A percentile compares a stretch with the other conserved stretches of the same genome.
phyloP scores from a whole-genome alignment of 2,888 invertebrate species.

The Megamerina dolium region DNA sequence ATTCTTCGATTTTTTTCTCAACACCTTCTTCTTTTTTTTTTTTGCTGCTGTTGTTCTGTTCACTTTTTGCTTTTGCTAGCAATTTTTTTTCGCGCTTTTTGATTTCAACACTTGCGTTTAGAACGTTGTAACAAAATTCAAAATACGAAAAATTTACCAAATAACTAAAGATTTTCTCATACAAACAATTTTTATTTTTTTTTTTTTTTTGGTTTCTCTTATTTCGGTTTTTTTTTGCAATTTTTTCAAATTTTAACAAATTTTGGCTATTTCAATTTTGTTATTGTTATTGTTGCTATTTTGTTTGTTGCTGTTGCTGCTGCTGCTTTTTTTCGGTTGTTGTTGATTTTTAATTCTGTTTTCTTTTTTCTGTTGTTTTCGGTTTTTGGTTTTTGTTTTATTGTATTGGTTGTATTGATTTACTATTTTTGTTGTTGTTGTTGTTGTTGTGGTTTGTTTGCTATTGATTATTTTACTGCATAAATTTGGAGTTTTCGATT shows the following conservation, averaged over 20 bases:
- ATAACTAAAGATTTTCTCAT: slow-evolving; percentile 24
- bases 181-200: slow-evolving; percentile 14
- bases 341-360: slow-evolving; percentile 8
- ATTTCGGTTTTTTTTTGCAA: slow-evolving; percentile 13
- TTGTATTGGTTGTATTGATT: slow-evolving; percentile 15
- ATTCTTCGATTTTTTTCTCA: slow-evolving; percentile 1
- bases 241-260: slow-evolving; percentile 23
- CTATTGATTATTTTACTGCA: slow-evolving; percentile 9
- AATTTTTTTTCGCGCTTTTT: slow-evolving; percentile 2
- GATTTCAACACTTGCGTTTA: slow-evolving; percentile 21
- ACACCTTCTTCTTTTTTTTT: neutral
- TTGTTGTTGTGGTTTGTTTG: slow-evolving; percentile 17
- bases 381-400: slow-evolving; percentile 9
- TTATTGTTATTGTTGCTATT: no score
- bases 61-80: neutral
- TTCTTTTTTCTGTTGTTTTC: slow-evolving; percentile 19
- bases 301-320: slow-evolving; percentile 10
- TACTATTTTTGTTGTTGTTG: slow-evolving; percentile 11
- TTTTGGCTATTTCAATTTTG: slow-evolving; percentile 24
- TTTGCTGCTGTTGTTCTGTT: slow-evolving; percentile 10
- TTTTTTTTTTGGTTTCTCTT: slow-evolving; percentile 13
- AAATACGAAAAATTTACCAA: slow-evolving; percentile 35
- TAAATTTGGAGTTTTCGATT: slow-evolving; percentile 2
- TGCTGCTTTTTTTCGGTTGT: no score
- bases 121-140: slow-evolving; percentile 33